phyloP scores from a whole-genome alignment of 1,140 invertebrate genomes.

The Scylla paramamosain region DNA sequence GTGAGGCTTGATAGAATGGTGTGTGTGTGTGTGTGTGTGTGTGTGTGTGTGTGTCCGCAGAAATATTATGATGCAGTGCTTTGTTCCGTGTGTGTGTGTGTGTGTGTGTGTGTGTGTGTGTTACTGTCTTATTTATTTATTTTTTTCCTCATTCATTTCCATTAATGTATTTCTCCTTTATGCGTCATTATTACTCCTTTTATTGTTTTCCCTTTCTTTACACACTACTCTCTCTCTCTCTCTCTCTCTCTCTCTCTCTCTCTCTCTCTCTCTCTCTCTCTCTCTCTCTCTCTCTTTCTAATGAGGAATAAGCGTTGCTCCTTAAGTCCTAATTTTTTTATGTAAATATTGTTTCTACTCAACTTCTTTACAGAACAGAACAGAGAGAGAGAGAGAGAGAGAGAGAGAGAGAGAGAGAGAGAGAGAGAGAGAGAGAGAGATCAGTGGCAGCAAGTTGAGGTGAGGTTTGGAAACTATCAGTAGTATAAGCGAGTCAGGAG shows the following conservation, averaged over 20 bases:
- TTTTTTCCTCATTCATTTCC: neutral
- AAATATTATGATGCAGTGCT: neutral
- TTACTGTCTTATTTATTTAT: neutral
- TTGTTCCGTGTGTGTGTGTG: neutral
- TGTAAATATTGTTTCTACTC: too few species aligned
- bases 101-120: neutral
- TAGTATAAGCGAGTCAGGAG: neutral
- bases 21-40: conserved; percentile 48
- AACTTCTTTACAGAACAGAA: too few species aligned
- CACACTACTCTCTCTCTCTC: too few species aligned
- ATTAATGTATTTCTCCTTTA: neutral
- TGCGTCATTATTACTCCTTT: neutral
- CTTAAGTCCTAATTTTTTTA: too few species aligned
- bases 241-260: too few species aligned
- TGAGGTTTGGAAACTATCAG: neutral
- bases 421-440: neutral
- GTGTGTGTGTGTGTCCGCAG: neutral
- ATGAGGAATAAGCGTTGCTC: too few species aligned
- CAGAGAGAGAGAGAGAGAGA: neutral
- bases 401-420: neutral
- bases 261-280: too few species aligned
- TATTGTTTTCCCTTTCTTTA: too few species aligned
- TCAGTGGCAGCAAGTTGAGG: neutral
- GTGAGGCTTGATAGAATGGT: neutral
- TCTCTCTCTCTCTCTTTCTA: too few species aligned